Conservation (phyloP, 2,113 vertebrate genomes). For the Brienomyrus longianalis region DNA sequence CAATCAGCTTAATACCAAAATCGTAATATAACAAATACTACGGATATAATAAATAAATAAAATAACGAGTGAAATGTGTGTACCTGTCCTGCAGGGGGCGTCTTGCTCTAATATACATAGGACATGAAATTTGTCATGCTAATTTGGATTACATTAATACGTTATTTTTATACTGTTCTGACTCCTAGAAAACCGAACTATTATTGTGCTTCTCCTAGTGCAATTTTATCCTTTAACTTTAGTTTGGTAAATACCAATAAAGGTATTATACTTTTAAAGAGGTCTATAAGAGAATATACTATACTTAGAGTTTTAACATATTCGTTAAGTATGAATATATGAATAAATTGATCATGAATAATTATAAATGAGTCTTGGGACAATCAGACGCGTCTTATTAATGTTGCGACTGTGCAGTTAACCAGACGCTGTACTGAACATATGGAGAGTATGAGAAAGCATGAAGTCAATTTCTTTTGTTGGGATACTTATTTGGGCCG, state of each 20-base stretch:
- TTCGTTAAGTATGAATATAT: background rate
- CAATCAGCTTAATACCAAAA: background rate
- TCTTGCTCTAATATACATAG: background rate
- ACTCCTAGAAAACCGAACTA: background rate
- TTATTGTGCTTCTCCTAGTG: background rate
- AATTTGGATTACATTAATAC: background rate
- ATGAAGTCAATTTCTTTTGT: background rate
- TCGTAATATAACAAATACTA: background rate
- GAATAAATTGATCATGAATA: background rate
- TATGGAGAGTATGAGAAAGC: background rate
- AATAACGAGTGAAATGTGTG: background rate
- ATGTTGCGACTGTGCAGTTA: background rate
- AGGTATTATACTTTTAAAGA: background rate
- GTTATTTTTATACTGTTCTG: background rate
- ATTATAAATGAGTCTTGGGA: background rate
- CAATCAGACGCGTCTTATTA: background rate
- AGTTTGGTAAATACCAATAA: background rate
- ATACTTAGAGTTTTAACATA: background rate
- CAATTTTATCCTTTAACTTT: background rate
- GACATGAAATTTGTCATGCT: background rate
- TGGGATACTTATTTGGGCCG: background rate
- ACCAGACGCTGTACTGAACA: background rate
- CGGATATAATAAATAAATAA: no score
- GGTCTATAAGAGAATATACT: background rate
- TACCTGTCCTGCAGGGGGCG: background rate